Conservation (phyloP, 1,140 invertebrate species). For the Colletes latitarsis region DNA sequence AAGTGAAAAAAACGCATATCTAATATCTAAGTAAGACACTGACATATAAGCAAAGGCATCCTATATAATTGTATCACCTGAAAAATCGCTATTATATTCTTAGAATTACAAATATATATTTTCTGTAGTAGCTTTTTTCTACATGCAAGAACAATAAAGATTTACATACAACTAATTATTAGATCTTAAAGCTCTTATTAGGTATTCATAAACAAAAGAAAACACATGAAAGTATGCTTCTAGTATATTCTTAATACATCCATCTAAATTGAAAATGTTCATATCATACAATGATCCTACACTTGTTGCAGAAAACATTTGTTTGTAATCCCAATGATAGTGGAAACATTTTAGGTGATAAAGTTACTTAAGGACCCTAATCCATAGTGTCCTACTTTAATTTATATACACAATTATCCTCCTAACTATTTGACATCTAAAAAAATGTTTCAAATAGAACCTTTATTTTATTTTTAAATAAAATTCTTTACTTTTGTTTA, state of each 20-base stretch:
- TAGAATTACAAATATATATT: conserved; percentile 12
- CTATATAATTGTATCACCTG: conserved; percentile 7
- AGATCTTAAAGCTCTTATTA: conserved; percentile 5
- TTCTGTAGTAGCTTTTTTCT: conserved; percentile 5
- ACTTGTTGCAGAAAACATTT: not conserved
- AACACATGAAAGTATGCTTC: conserved; percentile 21
- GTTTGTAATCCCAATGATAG: conserved; percentile 12
- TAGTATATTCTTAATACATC: conserved; percentile 12
- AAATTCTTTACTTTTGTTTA: too few relatives aligned
- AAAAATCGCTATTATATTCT: conserved; percentile 23
- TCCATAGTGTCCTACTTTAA: too few relatives aligned
- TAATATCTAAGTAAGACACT: not conserved
- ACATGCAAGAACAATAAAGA: too few relatives aligned
- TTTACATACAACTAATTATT: too few relatives aligned
- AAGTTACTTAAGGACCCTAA: conserved; percentile 2
- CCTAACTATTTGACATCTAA: too few relatives aligned
- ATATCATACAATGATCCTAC: conserved; percentile 8
- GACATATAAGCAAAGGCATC: not conserved
- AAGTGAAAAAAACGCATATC: conserved; percentile 14
- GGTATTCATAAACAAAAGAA: conserved; percentile 13
- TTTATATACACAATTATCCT: too few relatives aligned
- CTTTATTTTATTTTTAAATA: too few relatives aligned
- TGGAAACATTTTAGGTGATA: conserved; percentile 12
- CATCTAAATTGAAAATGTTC: conserved; percentile 26
- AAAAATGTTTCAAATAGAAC: too few relatives aligned